Conservation (phyloP, 2,888 invertebrate species). For the Harpalus rufipes region DNA sequence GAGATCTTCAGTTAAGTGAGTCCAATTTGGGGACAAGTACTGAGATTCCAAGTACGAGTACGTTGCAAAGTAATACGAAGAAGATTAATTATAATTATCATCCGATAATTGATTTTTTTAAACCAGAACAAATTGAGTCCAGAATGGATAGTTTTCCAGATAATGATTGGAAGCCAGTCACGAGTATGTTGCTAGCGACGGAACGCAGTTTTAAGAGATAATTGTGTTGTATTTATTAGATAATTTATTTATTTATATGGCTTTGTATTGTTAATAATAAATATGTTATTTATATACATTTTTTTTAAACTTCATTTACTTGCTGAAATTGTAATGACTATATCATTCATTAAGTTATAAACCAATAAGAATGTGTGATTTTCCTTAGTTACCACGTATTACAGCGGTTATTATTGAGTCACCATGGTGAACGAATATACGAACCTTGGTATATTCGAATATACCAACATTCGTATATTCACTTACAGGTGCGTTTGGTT, state of each 20-base stretch:
- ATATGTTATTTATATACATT: not conserved
- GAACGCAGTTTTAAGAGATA: slow-evolving; percentile 50
- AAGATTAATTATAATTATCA: slow-evolving; percentile 90
- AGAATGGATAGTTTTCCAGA: slow-evolving; percentile 71
- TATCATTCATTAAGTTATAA: too few relatives aligned
- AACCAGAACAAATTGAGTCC: slow-evolving; percentile 73
- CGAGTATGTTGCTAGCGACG: slow-evolving; percentile 60
- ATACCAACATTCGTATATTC: too few relatives aligned
- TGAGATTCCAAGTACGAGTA: slow-evolving; percentile 70
- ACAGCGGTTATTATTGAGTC: too few relatives aligned
- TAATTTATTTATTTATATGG: slow-evolving; percentile 9
- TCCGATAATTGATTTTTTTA: slow-evolving; percentile 90
- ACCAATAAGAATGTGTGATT: too few relatives aligned
- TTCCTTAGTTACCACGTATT: too few relatives aligned
- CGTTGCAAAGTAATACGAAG: slow-evolving; percentile 72
- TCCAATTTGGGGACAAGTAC: slow-evolving; percentile 64
- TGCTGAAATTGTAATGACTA: too few relatives aligned
- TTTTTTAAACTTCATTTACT: too few relatives aligned
- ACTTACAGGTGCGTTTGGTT: too few relatives aligned
- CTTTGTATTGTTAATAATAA: not conserved
- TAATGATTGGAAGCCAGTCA: slow-evolving; percentile 79
- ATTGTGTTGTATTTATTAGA: slow-evolving; percentile 5
- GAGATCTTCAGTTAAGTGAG: slow-evolving; percentile 67
- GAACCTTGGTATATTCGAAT: too few relatives aligned
- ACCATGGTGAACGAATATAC: too few relatives aligned